Conservation (phyloP, 2,888 invertebrate genomes). For the Ectropis crepuscularia region DNA sequence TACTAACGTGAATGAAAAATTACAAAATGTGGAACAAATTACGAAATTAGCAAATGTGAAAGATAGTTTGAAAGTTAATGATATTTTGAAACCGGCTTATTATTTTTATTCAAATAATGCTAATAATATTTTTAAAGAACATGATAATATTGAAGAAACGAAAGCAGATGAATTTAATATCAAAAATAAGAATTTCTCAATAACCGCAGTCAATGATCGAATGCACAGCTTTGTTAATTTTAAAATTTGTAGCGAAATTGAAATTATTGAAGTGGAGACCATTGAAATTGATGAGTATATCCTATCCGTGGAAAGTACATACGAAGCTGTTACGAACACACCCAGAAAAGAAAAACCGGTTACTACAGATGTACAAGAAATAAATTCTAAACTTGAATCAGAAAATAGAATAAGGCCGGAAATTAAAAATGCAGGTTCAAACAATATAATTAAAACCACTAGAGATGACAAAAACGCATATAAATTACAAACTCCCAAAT, state of each 20-base stretch:
- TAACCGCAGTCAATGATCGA: neutral
- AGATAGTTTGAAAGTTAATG: neutral
- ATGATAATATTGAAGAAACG: neutral
- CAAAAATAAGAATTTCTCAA: neutral
- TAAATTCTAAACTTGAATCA: neutral
- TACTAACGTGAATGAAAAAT: neutral
- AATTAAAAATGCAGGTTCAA: neutral
- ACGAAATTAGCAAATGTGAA: constrained; percentile 8
- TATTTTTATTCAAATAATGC: neutral
- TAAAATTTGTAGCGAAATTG: neutral
- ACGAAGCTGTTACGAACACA: too few species aligned
- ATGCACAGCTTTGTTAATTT: neutral
- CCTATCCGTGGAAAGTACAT: neutral
- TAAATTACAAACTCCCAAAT: neutral
- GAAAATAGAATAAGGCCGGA: neutral
- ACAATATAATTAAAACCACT: neutral
- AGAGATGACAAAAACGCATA: too few species aligned
- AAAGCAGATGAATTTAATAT: neutral
- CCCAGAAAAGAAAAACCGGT: neutral
- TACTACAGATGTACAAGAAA: neutral
- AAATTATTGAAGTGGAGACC: neutral
- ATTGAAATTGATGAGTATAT: neutral
- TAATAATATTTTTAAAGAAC: neutral
- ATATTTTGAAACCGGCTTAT: neutral
- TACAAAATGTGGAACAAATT: neutral